Conservation (phyloP, 2,797 vertebrate species). For the Cossypha heuglini region DNA sequence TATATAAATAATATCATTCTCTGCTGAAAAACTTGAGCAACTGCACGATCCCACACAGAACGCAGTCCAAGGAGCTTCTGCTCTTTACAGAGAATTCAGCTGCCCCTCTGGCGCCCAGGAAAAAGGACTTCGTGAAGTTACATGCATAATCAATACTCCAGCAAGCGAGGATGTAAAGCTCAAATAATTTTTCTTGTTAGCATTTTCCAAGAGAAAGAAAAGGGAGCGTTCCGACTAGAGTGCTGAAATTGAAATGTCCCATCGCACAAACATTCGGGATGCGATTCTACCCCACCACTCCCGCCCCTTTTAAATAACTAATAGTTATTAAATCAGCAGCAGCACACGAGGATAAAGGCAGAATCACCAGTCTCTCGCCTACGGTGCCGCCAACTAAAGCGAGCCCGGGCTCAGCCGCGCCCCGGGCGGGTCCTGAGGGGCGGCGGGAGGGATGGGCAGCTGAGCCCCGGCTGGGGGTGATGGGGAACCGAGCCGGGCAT, state of each 20-base stretch:
- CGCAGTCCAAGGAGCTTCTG: background rate
- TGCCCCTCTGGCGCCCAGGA: accelerated
- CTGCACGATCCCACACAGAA: background rate
- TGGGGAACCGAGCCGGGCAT: background rate
- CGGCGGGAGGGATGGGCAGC: background rate
- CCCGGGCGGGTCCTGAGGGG: background rate
- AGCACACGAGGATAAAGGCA: background rate
- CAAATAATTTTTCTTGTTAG: accelerated
- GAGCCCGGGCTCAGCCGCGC: background rate
- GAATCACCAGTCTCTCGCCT: background rate
- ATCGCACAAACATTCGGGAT: too few species aligned
- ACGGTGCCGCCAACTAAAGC: background rate
- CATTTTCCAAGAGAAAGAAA: background rate
- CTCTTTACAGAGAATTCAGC: background rate
- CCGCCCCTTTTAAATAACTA: background rate
- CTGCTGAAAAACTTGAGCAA: accelerated
- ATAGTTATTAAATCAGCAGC: background rate
- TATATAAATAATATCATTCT: accelerated
- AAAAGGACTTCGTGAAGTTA: background rate
- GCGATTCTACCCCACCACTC: background rate
- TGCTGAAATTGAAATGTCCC: accelerated
- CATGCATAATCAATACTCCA: background rate
- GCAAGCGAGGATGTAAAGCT: accelerated
- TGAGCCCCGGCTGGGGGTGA: background rate
- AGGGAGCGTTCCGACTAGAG: accelerated